Base-by-base conservation (phyloP, 2,113 vertebrate species). In the Nanorana parkeri region DNA sequence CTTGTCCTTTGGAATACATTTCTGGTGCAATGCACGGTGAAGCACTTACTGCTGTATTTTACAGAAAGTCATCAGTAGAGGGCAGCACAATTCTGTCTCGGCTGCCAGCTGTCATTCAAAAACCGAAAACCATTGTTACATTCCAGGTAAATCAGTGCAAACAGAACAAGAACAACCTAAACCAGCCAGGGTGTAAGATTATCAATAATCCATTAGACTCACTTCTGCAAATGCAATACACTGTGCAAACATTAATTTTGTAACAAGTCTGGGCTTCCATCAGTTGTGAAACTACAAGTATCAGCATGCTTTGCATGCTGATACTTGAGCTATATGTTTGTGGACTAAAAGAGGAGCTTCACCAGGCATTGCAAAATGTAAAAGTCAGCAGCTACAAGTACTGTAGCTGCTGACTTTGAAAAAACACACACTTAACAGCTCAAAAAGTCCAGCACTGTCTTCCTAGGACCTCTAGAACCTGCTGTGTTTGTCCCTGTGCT, bases 31-130 rank as follows among this genome's bases (percentile, higher is more conserved):
- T 75, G 55, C 32, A 75, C 13, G 13, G 8, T 16, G 1, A 28
- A 71, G 19, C 41, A 75, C 17, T 56, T 58, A 19, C 51, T 28
- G 51, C 5, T 26, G 32, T 60, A 36, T 60, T n/a, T n/a, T 61
- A 61, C 20, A 60, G 10, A 23, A 16, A 61, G 29, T 5, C 13
- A 3, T 32, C 5, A 56, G 41, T 61, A 75, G 72, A 56, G 72
- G 72, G 72, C 55, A 75, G 72, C 72, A 75, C 72, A 61, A 17
- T 41, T 55, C 72, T 75, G n/a, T 32, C 26, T 29, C 28, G 28
- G 19, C 51, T 60, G 21, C 21, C 21, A 15, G 21, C 5, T 24
- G 21, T 63, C 60, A 63, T n/a, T n/a, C n/a, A n/a, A 11, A 21
- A 61, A 61, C 60, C 24, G 23, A 63, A 47, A 47, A 24, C 20